Evolutionary conservation across 2,797 vertebrate genomes (phyloP), one percentile per base, ranked within the genome.

Genomic region (Aselliscus stoliczkanus): DNA sequence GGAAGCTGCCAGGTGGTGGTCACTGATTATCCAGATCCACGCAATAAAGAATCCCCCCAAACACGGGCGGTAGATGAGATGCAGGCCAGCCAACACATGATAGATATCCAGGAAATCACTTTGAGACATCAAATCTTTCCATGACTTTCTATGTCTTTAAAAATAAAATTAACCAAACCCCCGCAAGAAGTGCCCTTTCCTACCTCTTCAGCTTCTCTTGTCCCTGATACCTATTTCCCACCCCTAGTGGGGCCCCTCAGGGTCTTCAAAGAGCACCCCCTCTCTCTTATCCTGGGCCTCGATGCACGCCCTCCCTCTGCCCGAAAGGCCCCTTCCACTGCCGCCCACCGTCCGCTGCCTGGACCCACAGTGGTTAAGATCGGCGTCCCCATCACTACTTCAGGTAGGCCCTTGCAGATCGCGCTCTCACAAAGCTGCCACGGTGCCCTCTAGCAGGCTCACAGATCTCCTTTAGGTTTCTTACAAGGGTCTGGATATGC

Each of bases 231-330:
- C 1, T n/a, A 44, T 9, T 60, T 54, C 39, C 17, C 27, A 27
- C 8, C 1, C 21, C 7, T 1, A 5, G 4, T 3, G 10, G 7
- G 5, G n/a, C 20, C 31, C 37, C 52, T 27, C n/a, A 39, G 29
- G 1, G 11, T 60, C 60, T 81, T 12, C 4, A 31, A 62, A 11
- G 42, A 1, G 0, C 13, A 21, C 15, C n/a, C 14, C 5, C 1
- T 83, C 42, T 29, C 20, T 58, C 72, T 44, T 52, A 6, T 21
- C 10, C 23, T 14, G 9, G 4, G 14, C 60, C 13, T 25, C 21
- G 25, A 12, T 1, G 1, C 2, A 15, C 0, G 2, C 21, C 13
- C 56, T 56, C 37, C 54, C 12, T 58, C 5, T 17, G 1, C 27
- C 29, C 47, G 25, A 77, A 84, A 65, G 67, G 31, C 52, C 27